These are phyloP conservation scores for Antrozous pallidus DNA, from an alignment of 2,797 vertebrate species.

Conservation along the genomic window DNA sequence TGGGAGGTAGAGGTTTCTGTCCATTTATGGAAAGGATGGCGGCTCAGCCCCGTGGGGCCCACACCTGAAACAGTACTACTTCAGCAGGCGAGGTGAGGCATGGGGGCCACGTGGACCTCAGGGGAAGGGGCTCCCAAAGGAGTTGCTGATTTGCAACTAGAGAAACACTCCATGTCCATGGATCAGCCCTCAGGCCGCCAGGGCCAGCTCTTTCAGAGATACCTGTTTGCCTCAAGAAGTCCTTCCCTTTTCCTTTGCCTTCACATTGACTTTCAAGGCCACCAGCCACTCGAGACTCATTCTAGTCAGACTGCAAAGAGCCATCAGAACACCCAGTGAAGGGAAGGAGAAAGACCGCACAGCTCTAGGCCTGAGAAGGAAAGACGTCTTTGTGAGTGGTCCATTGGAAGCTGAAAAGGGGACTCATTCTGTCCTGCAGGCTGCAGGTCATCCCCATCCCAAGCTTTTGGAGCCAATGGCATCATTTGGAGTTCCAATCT, in stretches of 20 bases:
- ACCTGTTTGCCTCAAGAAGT: background rate
- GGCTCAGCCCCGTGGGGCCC: background rate
- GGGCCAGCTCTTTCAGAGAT: background rate
- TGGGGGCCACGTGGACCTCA: background rate
- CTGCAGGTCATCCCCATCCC: background rate
- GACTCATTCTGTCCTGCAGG: background rate
- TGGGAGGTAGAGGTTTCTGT: background rate
- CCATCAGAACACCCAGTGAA: background rate
- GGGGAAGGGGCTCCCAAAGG: background rate
- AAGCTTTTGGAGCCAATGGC: background rate
- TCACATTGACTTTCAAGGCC: background rate
- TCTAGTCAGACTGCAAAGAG: background rate
- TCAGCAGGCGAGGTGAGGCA: background rate
- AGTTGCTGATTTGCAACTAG: background rate
- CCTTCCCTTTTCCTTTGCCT: background rate
- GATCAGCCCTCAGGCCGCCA: background rate
- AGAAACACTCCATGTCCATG: background rate
- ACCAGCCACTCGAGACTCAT: background rate
- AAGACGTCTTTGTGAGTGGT: background rate
- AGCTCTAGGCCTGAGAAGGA: background rate
- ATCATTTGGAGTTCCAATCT: background rate
- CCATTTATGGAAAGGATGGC: background rate
- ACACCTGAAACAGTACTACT: background rate
- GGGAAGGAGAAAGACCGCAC: background rate
- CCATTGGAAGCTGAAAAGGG: background rate